phyloP scores from a whole-genome alignment of 2,797 vertebrate genomes.

The Acanthopagrus latus region DNA sequence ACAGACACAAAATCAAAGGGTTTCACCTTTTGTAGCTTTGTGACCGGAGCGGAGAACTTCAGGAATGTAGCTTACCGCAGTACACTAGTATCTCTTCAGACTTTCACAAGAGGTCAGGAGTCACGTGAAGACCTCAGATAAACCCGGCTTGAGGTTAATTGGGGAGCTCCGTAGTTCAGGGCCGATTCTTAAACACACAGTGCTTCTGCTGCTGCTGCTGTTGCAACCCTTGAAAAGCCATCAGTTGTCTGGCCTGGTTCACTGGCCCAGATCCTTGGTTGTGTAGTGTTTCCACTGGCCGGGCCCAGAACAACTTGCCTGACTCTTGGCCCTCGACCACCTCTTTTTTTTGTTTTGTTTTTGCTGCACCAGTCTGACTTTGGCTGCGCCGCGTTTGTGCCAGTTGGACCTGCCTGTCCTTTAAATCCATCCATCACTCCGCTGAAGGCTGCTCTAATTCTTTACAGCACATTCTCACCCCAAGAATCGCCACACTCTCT shows the following conservation, averaged over 20 bases:
- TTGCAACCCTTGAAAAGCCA: constrained; percentile 64
- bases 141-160: constrained; percentile 46
- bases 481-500: constrained; percentile 14
- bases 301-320: constrained; percentile 57
- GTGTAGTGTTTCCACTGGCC: constrained; percentile 69
- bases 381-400: constrained; percentile 37
- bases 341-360: not conserved
- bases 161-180: constrained; percentile 30
- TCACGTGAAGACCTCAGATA: constrained; percentile 46
- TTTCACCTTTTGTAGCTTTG: constrained; percentile 26
- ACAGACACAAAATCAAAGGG: constrained; percentile 18
- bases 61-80: constrained; percentile 40
- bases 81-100: constrained; percentile 12
- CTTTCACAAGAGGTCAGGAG: constrained; percentile 58
- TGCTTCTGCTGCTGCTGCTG: constrained; percentile 11
- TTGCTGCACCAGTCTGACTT: constrained; percentile 54
- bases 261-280: constrained; percentile 59
- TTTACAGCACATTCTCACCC: constrained; percentile 47
- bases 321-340: constrained; percentile 47
- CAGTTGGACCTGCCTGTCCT: constrained; percentile 54
- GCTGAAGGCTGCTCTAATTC: constrained; percentile 34
- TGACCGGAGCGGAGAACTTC: not conserved
- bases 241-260: constrained; percentile 57
- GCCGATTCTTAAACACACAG: constrained; percentile 33
- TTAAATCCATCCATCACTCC: constrained; percentile 58